Evolutionary conservation across 2,797 vertebrate species (phyloP).

Genomic region (Danio choprae): DNA sequence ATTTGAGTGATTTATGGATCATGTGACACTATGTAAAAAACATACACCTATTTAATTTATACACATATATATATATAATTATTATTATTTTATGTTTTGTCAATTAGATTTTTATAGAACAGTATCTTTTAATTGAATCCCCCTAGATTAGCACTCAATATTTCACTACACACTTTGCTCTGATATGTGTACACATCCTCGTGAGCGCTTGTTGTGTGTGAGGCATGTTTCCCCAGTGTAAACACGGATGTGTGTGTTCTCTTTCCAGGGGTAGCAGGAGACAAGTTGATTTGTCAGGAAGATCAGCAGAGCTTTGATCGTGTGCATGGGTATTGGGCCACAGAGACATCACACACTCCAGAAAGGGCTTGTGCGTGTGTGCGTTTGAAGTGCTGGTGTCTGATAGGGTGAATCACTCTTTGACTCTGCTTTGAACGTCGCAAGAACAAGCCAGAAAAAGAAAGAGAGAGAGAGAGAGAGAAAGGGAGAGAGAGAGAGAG

Average conservation of each 20-base stretch:
- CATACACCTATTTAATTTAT: too few relatives aligned
- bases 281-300: constrained; percentile 68
- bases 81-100: too few relatives aligned
- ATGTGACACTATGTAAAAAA: too few relatives aligned
- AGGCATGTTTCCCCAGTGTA: constrained; percentile 4
- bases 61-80: too few relatives aligned
- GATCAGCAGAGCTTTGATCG: constrained; percentile 76
- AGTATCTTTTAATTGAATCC: not conserved
- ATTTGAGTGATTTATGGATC: too few relatives aligned
- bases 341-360: constrained; percentile 56
- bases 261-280: constrained; percentile 50
- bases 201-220: not conserved
- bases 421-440: constrained; percentile 61
- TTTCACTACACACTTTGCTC: not conserved
- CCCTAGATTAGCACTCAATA: constrained; percentile 2
- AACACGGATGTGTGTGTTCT: constrained; percentile 22
- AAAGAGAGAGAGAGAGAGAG: constrained; percentile 6
- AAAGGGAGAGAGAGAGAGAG: not conserved
- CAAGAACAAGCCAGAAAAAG: constrained; percentile 22
- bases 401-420: constrained; percentile 55
- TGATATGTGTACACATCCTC: constrained; percentile 8
- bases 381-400: constrained; percentile 66
- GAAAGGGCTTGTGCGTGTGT: constrained; percentile 17
- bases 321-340: constrained; percentile 59
- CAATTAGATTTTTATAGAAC: too few relatives aligned